Conservation (phyloP, 2,113 vertebrate species). For the Thunnus thynnus region DNA sequence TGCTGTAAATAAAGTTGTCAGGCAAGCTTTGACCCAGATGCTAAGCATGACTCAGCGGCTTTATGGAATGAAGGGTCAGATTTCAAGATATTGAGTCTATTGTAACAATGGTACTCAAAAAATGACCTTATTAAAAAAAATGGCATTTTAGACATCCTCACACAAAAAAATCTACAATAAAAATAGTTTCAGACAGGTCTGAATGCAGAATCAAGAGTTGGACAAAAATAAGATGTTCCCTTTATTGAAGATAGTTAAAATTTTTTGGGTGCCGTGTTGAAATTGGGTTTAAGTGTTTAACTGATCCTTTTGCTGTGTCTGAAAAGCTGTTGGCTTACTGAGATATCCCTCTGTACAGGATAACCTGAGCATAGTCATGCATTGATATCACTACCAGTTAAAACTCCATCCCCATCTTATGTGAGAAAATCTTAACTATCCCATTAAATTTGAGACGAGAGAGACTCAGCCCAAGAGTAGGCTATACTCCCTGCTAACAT, state of each 20-base stretch:
- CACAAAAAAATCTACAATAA: too few relatives aligned
- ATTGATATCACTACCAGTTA: neutral
- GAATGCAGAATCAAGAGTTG: neutral
- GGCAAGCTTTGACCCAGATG: too few relatives aligned
- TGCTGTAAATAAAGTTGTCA: too few relatives aligned
- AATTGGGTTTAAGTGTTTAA: neutral
- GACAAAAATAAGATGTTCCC: neutral
- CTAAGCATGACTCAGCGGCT: too few relatives aligned
- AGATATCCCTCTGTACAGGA: neutral
- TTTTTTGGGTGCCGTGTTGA: neutral
- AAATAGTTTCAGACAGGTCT: neutral
- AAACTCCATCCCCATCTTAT: neutral
- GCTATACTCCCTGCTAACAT: neutral
- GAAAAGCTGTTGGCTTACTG: neutral
- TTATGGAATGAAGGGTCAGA: too few relatives aligned
- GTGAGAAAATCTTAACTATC: neutral
- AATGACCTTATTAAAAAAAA: too few relatives aligned
- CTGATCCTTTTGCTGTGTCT: neutral
- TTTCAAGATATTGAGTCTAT: too few relatives aligned
- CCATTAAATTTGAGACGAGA: neutral
- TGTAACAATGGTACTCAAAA: too few relatives aligned
- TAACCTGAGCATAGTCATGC: neutral
- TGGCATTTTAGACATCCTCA: too few relatives aligned
- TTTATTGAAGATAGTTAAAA: neutral
- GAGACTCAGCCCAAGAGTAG: conserved; percentile 1